A percentile compares a stretch with the other conserved stretches of the same genome.
Evolutionary conservation across 2,797 vertebrate species (phyloP).

Genomic region (Syndactyla subalaris): DNA sequence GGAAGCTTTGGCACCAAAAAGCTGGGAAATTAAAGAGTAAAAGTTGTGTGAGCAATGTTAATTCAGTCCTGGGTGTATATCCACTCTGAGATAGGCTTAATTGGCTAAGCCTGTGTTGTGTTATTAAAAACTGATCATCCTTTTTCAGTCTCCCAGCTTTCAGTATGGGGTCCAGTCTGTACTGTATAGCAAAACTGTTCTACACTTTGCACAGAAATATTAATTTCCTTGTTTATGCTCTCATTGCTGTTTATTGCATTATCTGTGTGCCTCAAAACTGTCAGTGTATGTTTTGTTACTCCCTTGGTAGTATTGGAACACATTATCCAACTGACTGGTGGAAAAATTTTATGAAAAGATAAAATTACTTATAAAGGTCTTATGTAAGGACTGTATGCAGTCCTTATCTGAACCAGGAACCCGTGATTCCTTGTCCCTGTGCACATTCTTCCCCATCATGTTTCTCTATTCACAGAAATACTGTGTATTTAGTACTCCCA

Average conservation of each 20-base stretch:
- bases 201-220: not conserved
- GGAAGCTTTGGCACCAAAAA: not conserved
- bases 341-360: not conserved
- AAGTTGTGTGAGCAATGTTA: not conserved
- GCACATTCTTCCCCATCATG: not conserved
- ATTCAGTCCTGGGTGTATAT: not conserved
- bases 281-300: not conserved
- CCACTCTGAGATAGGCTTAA: not conserved
- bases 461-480: not conserved
- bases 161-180: not conserved
- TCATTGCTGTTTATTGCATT: not conserved
- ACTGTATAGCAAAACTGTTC: not conserved
- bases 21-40: not conserved
- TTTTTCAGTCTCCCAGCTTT: not conserved
- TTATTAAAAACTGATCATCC: not conserved
- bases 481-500: not conserved
- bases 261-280: not conserved
- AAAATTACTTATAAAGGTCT: not conserved
- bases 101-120: not conserved
- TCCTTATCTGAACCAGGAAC: not conserved
- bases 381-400: not conserved
- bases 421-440: not conserved
- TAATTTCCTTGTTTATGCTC: not conserved
- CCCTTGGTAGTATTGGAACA: not conserved
- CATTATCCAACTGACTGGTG: not conserved